Base-by-base conservation (phyloP, 2,888 invertebrate species). In the Cacoxenus indagator region DNA sequence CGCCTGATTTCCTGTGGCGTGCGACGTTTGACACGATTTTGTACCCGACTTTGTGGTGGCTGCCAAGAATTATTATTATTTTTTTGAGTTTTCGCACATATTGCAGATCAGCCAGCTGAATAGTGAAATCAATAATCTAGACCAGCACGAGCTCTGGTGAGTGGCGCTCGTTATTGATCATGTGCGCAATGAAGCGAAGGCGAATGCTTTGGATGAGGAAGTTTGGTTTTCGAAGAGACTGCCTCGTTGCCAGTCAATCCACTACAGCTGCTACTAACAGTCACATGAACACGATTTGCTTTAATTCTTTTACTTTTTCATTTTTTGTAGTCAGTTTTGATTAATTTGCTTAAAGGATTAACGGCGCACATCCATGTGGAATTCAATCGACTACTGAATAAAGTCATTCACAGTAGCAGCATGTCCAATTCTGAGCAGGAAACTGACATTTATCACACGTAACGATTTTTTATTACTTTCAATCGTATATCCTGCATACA, bases 361-460 rank as follows among this genome's bases (percentile, higher is more conserved):
- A 54, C 76, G 71, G 71, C 64, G 73, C 43, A 57, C n/a, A 79
- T 79, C 71, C 75, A 70, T 74, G 72, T 70, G 46, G 26, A 27
- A 55, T 11, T 27, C 65, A 43, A n/a, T n/a, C n/a, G 65, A 29
- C 65, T 61, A 9, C 31, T 31, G 48, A 29, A 65, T 65, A 31
- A 65, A 65, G 65, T 51, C 65, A 69, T 69, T 66, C 65, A 46
- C 62, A 55, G 57, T 54, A 62, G 67, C 61, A 57, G 78, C 80
- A 80, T 78, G 78, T 81, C 83, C 77, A 68, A 75, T 83, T 76
- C 75, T 81, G 80, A 85, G 84, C 84, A 85, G 84, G 84, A 84
- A 84, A 73, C 75, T 81, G 83, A 83, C 85, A 84, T 84, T 84
- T 84, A 85, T 84, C 84, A 84, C 85, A 76, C 74, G 65, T 65